phyloP scores from a whole-genome alignment of 2,888 invertebrate genomes.

The Philereme transversata region DNA sequence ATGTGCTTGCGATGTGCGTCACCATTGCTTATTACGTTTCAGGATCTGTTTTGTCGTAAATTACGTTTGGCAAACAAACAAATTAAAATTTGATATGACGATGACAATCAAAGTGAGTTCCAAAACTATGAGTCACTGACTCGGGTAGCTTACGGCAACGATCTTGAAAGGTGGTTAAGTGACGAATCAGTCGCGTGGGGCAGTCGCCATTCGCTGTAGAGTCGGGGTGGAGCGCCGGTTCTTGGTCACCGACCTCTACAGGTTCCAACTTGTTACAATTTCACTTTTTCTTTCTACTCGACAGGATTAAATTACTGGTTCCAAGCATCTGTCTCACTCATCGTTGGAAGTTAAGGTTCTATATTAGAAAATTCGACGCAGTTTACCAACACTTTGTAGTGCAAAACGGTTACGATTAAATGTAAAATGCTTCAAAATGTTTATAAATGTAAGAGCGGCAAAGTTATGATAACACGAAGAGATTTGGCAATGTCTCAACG shows the following conservation, averaged over 20 bases:
- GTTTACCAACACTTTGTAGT: neutral
- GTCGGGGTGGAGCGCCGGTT: constrained; percentile 42
- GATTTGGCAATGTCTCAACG: constrained; percentile 58
- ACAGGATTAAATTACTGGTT: constrained; percentile 36
- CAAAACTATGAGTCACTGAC: constrained; percentile 49
- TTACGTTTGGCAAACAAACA: constrained; percentile 21
- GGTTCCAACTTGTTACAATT: constrained; percentile 80
- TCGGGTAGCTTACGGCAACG: constrained; percentile 45
- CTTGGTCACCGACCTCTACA: constrained; percentile 80
- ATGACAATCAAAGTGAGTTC: constrained; percentile 37
- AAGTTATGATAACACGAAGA: constrained; percentile 27
- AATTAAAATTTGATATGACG: constrained; percentile 18
- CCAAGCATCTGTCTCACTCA: constrained; percentile 33
- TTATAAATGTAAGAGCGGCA: neutral
- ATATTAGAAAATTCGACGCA: neutral
- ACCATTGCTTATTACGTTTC: constrained; percentile 16
- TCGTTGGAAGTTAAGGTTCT: constrained; percentile 14
- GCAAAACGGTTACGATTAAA: neutral
- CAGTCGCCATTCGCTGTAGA: constrained; percentile 61
- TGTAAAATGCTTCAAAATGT: neutral
- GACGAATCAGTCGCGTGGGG: constrained; percentile 71
- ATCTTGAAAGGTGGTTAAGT: constrained; percentile 58
- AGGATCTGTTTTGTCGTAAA: constrained; percentile 9
- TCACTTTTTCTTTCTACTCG: constrained; percentile 72
- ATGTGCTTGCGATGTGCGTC: constrained; percentile 41